Percentiles rank a stretch among this genome's conserved stretches.
phyloP scores from a whole-genome alignment of 2,113 vertebrate genomes.

The Asarcornis scutulata region DNA sequence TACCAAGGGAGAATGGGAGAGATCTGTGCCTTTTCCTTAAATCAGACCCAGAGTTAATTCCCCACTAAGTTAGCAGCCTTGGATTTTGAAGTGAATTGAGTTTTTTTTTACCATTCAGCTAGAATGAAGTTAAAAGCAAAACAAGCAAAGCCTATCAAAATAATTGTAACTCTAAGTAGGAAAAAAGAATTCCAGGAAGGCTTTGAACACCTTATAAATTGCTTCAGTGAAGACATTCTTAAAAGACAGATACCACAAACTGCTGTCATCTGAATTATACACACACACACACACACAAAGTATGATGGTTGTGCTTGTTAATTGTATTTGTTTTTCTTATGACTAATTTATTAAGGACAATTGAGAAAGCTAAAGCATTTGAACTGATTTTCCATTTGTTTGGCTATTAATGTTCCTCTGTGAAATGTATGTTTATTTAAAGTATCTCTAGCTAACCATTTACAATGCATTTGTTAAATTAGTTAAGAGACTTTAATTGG shows the following conservation, averaged over 20 bases:
- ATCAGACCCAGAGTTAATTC: background rate
- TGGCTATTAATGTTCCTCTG: conserved; percentile 60
- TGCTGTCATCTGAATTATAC: background rate
- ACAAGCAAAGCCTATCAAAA: conserved; percentile 25
- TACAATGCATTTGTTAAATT: conserved; percentile 74
- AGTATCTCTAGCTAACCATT: conserved; percentile 67
- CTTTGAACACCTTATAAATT: conserved; percentile 2
- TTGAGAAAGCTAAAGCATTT: conserved; percentile 53
- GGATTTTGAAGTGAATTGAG: background rate
- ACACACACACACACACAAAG: background rate
- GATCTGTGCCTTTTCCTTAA: background rate
- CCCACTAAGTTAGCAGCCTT: background rate
- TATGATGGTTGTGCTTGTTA: background rate
- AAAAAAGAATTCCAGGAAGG: background rate
- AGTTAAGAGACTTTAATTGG: conserved; percentile 78
- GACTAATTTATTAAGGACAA: conserved; percentile 62
- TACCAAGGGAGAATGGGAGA: background rate
- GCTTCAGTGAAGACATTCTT: background rate
- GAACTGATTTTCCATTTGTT: conserved; percentile 68
- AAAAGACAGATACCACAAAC: conserved; percentile 11
- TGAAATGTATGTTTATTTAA: conserved; percentile 74
- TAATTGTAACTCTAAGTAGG: background rate
- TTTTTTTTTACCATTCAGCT: background rate
- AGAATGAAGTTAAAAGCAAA: conserved; percentile 3
- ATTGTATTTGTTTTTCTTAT: conserved; percentile 44